Conservation (phyloP, 2,888 invertebrate species). For the Parnassius smintheus region DNA sequence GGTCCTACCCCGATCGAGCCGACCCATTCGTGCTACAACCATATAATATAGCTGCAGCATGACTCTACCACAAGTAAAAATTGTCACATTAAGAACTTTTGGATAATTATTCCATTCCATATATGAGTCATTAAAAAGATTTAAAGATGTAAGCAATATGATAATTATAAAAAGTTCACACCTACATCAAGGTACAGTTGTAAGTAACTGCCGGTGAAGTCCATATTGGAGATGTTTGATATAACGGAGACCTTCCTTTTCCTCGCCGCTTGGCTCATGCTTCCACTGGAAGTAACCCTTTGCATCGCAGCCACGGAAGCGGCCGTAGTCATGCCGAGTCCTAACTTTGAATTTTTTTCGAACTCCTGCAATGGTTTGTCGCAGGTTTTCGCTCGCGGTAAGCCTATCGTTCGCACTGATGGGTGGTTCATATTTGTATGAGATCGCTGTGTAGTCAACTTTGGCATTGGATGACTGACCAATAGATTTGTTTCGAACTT, state of each 20-base stretch:
- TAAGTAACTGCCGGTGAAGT: constrained; percentile 87
- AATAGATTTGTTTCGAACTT: constrained; percentile 76
- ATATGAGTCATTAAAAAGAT: no score
- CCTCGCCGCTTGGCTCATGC: constrained; percentile 75
- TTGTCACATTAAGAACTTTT: no score
- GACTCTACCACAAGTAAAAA: no score
- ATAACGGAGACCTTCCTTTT: constrained; percentile 85
- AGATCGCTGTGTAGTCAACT: constrained; percentile 63
- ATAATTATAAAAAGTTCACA: constrained; percentile 28
- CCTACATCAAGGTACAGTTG: constrained; percentile 85
- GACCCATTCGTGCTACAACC: no score
- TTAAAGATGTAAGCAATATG: no score
- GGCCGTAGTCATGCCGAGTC: constrained; percentile 61
- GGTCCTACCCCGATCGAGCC: no score
- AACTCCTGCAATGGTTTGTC: constrained; percentile 74
- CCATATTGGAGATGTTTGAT: constrained; percentile 86
- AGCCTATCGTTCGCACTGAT: constrained; percentile 65
- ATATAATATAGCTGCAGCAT: no score
- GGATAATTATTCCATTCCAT: no score
- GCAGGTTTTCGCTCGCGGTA: constrained; percentile 73
- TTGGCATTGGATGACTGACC: constrained; percentile 59
- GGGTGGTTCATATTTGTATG: constrained; percentile 72
- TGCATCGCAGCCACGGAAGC: constrained; percentile 76
- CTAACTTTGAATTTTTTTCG: constrained; percentile 53
- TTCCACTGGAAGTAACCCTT: constrained; percentile 71